Conservation (phyloP, 2,113 vertebrate species). For the Eidolon helvum region DNA sequence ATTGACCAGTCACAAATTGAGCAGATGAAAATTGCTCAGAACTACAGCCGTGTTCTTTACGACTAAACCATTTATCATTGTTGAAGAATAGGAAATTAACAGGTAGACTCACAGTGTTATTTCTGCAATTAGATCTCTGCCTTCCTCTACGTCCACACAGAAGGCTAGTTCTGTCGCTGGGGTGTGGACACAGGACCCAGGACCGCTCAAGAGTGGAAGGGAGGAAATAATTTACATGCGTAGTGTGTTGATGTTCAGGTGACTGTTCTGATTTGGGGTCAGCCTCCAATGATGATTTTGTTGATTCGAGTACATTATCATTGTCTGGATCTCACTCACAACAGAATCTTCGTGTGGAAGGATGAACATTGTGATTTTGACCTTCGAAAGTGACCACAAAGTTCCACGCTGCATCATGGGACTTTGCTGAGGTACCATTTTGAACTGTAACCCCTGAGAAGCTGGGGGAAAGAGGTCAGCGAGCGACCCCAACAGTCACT, state of each 20-base stretch:
- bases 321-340: neutral
- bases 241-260: neutral
- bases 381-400: neutral
- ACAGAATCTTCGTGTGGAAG: neutral
- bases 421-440: neutral
- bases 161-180: neutral
- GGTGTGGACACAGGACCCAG: neutral
- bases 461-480: neutral
- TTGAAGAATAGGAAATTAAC: neutral
- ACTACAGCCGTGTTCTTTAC: neutral
- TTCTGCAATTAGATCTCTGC: neutral
- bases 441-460: neutral
- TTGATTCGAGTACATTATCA: neutral
- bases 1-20: neutral
- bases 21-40: neutral
- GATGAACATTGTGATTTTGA: neutral
- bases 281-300: neutral
- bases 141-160: neutral
- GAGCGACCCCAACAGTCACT: neutral
- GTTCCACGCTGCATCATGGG: neutral
- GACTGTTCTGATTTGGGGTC: neutral
- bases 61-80: neutral
- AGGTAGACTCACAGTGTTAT: neutral
- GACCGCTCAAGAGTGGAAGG: neutral
- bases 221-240: no score